A percentile compares a stretch with the other conserved stretches of the same genome.
These are phyloP conservation scores for Falcaria lacertinaria DNA, from an alignment of 2,888 invertebrate species.

Conservation along the genomic window DNA sequence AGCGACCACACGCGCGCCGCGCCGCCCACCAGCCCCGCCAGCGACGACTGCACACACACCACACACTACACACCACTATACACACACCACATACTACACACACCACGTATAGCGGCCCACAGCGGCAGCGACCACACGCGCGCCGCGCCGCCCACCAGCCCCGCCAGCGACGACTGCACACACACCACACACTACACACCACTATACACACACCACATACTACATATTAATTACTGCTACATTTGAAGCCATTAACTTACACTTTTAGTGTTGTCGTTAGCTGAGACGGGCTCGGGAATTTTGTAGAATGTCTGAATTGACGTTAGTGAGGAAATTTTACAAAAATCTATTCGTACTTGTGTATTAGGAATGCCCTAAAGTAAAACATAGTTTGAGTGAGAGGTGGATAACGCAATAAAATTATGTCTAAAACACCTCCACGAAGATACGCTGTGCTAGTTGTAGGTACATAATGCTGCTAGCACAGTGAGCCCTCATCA, in stretches of 20 bases:
- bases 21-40: constrained; percentile 79
- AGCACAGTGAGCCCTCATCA: too few relatives aligned
- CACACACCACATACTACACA: too few relatives aligned
- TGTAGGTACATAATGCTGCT: too few relatives aligned
- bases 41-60: constrained; percentile 78
- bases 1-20: constrained; percentile 85
- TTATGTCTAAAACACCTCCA: too few relatives aligned
- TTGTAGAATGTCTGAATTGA: constrained; percentile 76
- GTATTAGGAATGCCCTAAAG: not conserved
- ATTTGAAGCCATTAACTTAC: constrained; percentile 58
- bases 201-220: too few relatives aligned
- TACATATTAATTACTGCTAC: constrained; percentile 30
- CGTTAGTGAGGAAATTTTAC: constrained; percentile 27
- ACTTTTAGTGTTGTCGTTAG: constrained; percentile 56
- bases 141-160: constrained; percentile 75
- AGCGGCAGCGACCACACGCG: constrained; percentile 89
- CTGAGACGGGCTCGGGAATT: constrained; percentile 74
- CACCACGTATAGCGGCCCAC: constrained; percentile 91
- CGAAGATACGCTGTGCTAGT: too few relatives aligned
- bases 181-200: too few relatives aligned
- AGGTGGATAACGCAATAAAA: too few relatives aligned
- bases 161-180: constrained; percentile 80
- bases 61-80: too few relatives aligned
- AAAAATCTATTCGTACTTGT: too few relatives aligned
- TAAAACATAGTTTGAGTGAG: not conserved